phyloP scores from a whole-genome alignment of 1,140 invertebrate species.

The Leptoteleia sp. region DNA sequence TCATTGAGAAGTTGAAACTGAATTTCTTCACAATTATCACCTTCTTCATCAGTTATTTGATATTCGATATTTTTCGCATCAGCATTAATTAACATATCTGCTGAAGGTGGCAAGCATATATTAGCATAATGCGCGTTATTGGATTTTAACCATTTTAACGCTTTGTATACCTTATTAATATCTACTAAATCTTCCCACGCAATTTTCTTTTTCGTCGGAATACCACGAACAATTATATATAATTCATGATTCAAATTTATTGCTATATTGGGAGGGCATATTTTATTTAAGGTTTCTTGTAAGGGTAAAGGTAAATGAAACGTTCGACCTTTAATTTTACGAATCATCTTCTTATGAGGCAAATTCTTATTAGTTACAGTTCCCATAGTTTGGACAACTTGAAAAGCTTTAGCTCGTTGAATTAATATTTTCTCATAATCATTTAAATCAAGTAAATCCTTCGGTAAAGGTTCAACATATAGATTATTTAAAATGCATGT shows the following conservation, averaged over 20 bases:
- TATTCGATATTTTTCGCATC: constrained; percentile 20
- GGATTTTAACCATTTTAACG: constrained; percentile 36
- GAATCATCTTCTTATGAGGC: constrained; percentile 51
- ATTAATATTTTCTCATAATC: constrained; percentile 69
- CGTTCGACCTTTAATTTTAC: constrained; percentile 69
- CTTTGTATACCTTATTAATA: constrained; percentile 28
- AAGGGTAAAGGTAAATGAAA: constrained; percentile 73
- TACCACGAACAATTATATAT: constrained; percentile 63
- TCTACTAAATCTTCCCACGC: constrained; percentile 46
- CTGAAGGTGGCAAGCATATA: constrained; percentile 21
- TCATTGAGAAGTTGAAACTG: too few species aligned
- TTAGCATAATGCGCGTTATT: constrained; percentile 35
- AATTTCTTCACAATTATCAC: too few species aligned
- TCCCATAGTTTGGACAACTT: constrained; percentile 67
- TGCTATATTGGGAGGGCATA: constrained; percentile 47
- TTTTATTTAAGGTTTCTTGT: constrained; percentile 67
- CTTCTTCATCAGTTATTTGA: too few species aligned
- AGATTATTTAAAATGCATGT: constrained; percentile 48
- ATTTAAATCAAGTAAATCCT: constrained; percentile 35
- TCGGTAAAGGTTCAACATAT: background rate
- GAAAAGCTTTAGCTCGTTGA: constrained; percentile 73
- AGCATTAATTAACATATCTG: constrained; percentile 12
- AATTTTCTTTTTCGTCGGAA: constrained; percentile 38
- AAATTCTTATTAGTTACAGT: constrained; percentile 60
- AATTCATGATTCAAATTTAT: constrained; percentile 67